Evolutionary conservation across 2,113 vertebrate species (phyloP), one percentile per base, ranked within the genome.

Genomic region (Scomber japonicus): DNA sequence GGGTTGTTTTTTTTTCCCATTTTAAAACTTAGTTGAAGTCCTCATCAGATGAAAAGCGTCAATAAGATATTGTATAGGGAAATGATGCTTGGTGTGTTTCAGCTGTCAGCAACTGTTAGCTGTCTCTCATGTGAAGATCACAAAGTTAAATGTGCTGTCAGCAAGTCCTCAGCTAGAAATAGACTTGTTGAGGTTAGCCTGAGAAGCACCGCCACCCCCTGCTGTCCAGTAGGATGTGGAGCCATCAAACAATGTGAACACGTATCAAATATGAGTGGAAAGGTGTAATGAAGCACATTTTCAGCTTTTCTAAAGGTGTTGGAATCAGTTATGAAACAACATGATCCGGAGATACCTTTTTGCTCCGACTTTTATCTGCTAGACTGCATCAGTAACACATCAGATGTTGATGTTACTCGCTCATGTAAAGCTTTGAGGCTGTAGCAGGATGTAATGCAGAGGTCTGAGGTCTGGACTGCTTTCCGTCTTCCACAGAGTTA

Each of bases 81-180:
- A 86, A 84, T 54, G 51, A 50, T 45, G 67, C 72, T 77, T 48
- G 44, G 57, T 60, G 78, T 63, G 82, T 81, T 80, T 80, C 65
- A 67, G 78, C 88, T 90, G 88, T 92, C 90, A 91, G 90, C 85
- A 78, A 80, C 86, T 78, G 92, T 88, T 93, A 93, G 80, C 86
- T 89, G 90, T 91, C 92, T 92, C 89, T 93, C 87, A 90, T 93
- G 84, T 83, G 82, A 78, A 60, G 89, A 91, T 90, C 90, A 88
- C 85, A 89, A 91, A 92, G 91, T 92, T 92, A 93, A 93, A 93
- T 87, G 88, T 91, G 91, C 92, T 92, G 91, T 93, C 92, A 93
- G 89, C 89, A 79, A 87, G 88, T 89, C 92, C 84, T 90, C 85
- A 61, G 87, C 87, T 80, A 46, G 87, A 91, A 92, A 92, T 92